Evolutionary conservation across 2,888 invertebrate genomes (phyloP), one percentile per base, ranked within the genome.

Genomic region (Tenodera sinensis): DNA sequence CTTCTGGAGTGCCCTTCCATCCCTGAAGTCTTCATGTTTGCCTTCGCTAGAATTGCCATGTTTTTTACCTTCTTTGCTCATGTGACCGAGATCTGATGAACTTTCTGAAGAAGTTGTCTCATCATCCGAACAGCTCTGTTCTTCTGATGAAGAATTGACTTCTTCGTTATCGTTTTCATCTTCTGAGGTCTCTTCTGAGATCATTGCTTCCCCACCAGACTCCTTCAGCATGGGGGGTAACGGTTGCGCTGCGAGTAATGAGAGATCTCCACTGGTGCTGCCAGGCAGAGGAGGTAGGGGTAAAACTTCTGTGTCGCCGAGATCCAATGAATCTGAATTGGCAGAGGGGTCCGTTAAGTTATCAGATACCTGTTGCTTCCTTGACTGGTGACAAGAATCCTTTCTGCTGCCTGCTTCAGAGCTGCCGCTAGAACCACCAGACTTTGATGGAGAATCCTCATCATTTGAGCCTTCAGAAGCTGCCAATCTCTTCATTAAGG

Each of bases 201-300:
- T 91, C 92, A 92, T 92, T 4, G 92, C 92, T 87, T 92, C 92
- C 1, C 92, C 92, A 6, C 91, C 92, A 9, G 92, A 91, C 34
- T 92, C 92, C 83, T 90, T 89, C 15, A 90, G 90, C 88, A 89
- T 89, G 1, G 83, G 47, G 8, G 89, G 81, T 15, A 71, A 27
- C 8, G 84, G 86, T 71, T 85, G 87, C 27, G 89, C 89, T 28
- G 89, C 89, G 4, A 90, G 83, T 27, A 89, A 82, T n/a, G 89
- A 54, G 2, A 89, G 83, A 54, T 89, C 89, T n/a, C 88, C 84
- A 34, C 85, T 90, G 54, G 85, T 88, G 88, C 88, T 85, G 7
- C 89, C 88, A 25, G 90, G 89, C 25, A 90, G 89, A 14, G 89
- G 89, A 30, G 88, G 87, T 27, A 88, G 47, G 27, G 85, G 85